These are phyloP conservation scores for Oreonectes daqikongensis DNA, from an alignment of 2,797 vertebrate genomes.

Conservation along the genomic window DNA sequence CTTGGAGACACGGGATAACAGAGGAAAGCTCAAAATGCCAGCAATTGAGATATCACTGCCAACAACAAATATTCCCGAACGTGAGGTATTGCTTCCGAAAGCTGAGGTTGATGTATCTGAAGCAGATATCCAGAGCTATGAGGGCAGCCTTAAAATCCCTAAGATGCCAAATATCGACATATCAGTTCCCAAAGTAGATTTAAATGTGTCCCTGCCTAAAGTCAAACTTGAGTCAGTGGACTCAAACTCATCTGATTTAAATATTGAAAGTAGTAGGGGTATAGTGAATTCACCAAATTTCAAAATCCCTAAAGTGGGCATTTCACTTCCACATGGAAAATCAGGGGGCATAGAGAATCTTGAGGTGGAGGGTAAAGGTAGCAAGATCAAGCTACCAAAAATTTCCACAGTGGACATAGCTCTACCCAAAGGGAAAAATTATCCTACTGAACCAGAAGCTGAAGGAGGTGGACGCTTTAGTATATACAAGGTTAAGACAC, in stretches of 20 bases:
- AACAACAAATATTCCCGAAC: constrained; percentile 68
- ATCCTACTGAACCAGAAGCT: constrained; percentile 35
- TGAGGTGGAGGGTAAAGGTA: constrained; percentile 28
- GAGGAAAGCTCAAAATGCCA: constrained; percentile 73
- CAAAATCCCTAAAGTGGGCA: constrained; percentile 66
- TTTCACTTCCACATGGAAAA: constrained; percentile 62
- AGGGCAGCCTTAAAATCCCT: constrained; percentile 77
- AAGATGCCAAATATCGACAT: constrained; percentile 74
- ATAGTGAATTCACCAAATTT: constrained; percentile 56
- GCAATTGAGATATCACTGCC: constrained; percentile 77
- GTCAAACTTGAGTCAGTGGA: constrained; percentile 50
- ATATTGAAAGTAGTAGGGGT: constrained; percentile 47
- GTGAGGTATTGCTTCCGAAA: constrained; percentile 72
- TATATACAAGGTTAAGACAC: constrained; percentile 32
- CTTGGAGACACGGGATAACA: constrained; percentile 55
- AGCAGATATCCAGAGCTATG: constrained; percentile 72
- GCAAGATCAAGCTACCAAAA: constrained; percentile 60
- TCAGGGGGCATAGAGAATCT: constrained; percentile 48
- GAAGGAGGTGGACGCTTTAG: constrained; percentile 19
- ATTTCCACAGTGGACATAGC: constrained; percentile 63
- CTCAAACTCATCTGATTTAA: constrained; percentile 24
- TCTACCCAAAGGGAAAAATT: constrained; percentile 58
- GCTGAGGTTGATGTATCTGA: constrained; percentile 76
- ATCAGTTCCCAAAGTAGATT: constrained; percentile 74
- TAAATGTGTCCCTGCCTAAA: constrained; percentile 72